phyloP scores from a whole-genome alignment of 1,140 invertebrate species.

The Orchesella cincta region DNA sequence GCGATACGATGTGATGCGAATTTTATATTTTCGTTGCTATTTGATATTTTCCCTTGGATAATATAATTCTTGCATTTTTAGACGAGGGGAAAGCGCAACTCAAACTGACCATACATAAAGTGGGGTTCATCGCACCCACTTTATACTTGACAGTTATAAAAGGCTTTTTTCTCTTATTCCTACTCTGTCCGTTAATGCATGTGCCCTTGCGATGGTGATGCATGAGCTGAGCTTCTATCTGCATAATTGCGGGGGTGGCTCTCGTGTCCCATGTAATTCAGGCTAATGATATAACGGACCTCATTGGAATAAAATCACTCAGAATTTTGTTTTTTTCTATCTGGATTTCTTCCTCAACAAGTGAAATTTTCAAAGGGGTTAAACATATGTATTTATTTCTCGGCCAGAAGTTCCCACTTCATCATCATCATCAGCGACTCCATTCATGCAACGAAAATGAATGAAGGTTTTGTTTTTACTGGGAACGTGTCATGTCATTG shows the following conservation, averaged over 20 bases:
- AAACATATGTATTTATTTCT: constrained; percentile 3
- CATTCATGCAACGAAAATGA: no score
- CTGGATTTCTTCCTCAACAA: neutral
- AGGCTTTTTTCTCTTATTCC: constrained; percentile 4
- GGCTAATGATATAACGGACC: neutral
- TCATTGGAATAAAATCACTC: neutral
- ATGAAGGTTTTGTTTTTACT: no score
- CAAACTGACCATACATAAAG: constrained; percentile 6
- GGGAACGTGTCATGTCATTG: no score
- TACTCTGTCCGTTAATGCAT: constrained; percentile 3
- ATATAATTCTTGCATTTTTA: no score
- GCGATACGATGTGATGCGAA: no score
- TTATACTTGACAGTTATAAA: constrained; percentile 13
- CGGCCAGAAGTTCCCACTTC: no score
- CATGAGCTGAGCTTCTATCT: neutral
- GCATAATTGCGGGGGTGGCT: constrained; percentile 24
- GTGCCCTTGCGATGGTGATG: neutral
- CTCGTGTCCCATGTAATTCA: neutral
- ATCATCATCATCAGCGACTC: no score
- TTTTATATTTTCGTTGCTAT: no score
- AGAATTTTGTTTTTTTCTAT: neutral
- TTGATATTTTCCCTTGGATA: no score
- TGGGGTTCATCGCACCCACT: constrained; percentile 17
- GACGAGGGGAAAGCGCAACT: no score
- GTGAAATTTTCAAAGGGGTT: neutral